Conservation (phyloP, 2,888 invertebrate species). For the Slavum lentiscoides region DNA sequence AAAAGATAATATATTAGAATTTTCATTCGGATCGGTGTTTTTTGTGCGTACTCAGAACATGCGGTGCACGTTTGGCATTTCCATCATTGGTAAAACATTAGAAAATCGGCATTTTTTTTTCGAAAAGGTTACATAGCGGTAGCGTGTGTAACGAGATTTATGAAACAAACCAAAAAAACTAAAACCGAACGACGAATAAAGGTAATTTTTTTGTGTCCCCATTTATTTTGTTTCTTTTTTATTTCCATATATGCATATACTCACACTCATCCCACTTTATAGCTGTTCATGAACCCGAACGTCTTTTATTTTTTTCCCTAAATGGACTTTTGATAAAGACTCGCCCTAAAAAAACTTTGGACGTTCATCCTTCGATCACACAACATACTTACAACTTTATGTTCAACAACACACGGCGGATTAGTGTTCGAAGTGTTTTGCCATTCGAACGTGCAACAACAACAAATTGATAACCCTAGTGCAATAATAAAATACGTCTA, state of each 20-base stretch:
- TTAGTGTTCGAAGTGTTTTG: too few relatives aligned
- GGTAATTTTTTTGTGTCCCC: not conserved
- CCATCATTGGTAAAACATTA: slow-evolving; percentile 26
- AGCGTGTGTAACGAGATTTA: slow-evolving; percentile 15
- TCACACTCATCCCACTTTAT: not conserved
- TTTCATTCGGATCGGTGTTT: slow-evolving; percentile 1
- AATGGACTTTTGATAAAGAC: not conserved
- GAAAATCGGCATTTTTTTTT: slow-evolving; percentile 3
- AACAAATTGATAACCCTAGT: too few relatives aligned
- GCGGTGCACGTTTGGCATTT: slow-evolving; percentile 7
- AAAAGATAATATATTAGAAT: slow-evolving; percentile 2
- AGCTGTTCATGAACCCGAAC: not conserved
- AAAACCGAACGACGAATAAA: not conserved
- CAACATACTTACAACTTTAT: not conserved
- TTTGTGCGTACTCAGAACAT: not conserved
- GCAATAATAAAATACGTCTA: too few relatives aligned
- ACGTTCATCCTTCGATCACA: not conserved
- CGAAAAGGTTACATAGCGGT: not conserved
- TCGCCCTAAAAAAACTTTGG: not conserved
- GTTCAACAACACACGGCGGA: too few relatives aligned
- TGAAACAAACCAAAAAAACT: not conserved
- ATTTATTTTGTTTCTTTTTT: not conserved
- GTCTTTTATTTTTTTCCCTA: not conserved
- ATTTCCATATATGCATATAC: not conserved
- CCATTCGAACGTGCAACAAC: too few relatives aligned